Evolutionary conservation across 1,140 invertebrate species (phyloP).

Genomic region (Drosophila yakuba): DNA sequence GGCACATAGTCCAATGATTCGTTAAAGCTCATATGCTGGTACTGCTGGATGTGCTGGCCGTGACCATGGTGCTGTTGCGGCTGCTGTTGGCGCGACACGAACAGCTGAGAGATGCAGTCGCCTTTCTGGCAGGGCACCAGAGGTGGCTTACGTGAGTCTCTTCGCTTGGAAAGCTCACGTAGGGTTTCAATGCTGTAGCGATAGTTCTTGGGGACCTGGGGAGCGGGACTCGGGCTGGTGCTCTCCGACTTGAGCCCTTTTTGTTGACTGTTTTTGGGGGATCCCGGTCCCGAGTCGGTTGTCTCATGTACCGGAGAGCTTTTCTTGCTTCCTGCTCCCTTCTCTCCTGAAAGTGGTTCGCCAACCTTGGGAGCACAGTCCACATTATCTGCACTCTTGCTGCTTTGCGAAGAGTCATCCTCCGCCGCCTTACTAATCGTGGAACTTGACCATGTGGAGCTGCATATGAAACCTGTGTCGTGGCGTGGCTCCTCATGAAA

Average conservation of each 20-base stretch:
- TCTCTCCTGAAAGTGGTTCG: background rate
- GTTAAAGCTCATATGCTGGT: conserved; percentile 74
- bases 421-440: conserved; percentile 40
- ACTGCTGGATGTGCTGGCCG: conserved; percentile 60
- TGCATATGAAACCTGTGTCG: conserved; percentile 57
- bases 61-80: conserved; percentile 64
- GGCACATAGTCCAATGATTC: conserved; percentile 73
- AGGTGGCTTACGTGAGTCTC: conserved; percentile 66
- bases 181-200: conserved; percentile 65
- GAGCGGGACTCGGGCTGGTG: conserved; percentile 8
- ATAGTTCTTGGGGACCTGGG: conserved; percentile 15
- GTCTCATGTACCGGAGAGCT: conserved; percentile 37
- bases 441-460: conserved; percentile 70
- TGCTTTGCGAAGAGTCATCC: conserved; percentile 14
- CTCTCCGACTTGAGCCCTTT: conserved; percentile 12
- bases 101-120: conserved; percentile 73
- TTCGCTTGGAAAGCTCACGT: conserved; percentile 65
- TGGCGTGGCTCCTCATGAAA: conserved; percentile 56
- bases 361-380: conserved; percentile 46
- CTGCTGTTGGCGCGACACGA: conserved; percentile 73
- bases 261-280: conserved; percentile 1
- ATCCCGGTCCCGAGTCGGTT: background rate
- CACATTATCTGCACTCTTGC: conserved; percentile 49
- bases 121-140: conserved; percentile 76
- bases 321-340: conserved; percentile 35